Percentiles rank a stretch among this genome's conserved stretches.
phyloP scores from a whole-genome alignment of 2,888 invertebrate genomes.

The Nebria brevicollis region DNA sequence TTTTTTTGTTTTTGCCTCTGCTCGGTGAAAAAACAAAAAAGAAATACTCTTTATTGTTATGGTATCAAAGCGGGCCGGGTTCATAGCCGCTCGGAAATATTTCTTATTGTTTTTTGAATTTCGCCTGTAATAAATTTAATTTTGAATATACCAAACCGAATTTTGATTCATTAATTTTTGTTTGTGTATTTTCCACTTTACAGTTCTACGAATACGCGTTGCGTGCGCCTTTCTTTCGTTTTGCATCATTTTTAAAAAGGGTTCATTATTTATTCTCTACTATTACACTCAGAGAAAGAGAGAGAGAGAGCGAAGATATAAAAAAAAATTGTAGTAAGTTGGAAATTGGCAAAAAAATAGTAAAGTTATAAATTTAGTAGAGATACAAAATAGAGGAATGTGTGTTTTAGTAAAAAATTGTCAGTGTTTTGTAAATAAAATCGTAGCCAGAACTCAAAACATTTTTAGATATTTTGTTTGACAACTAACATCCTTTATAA shows the following conservation, averaged over 20 bases:
- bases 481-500: too few species aligned
- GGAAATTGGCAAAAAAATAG: too few species aligned
- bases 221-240: neutral
- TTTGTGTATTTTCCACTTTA: constrained; percentile 13
- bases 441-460: too few species aligned
- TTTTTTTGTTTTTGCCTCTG: neutral
- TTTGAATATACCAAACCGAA: constrained; percentile 33
- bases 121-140: constrained; percentile 43
- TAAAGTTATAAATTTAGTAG: too few species aligned
- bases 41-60: constrained; percentile 46
- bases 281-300: too few species aligned
- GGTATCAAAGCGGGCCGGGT: constrained; percentile 38
- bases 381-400: too few species aligned
- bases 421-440: too few species aligned
- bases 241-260: neutral
- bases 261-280: too few species aligned
- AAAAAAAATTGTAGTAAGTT: too few species aligned
- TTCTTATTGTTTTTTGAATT: constrained; percentile 46
- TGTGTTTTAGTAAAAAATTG: too few species aligned
- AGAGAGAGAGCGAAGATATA: too few species aligned
- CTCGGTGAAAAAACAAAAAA: constrained; percentile 28
- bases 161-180: constrained; percentile 42
- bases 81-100: constrained; percentile 31
- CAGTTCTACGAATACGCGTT: neutral
- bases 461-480: too few species aligned